Conservation (phyloP, 1,140 invertebrate species). For the Pachypsylla venusta region DNA sequence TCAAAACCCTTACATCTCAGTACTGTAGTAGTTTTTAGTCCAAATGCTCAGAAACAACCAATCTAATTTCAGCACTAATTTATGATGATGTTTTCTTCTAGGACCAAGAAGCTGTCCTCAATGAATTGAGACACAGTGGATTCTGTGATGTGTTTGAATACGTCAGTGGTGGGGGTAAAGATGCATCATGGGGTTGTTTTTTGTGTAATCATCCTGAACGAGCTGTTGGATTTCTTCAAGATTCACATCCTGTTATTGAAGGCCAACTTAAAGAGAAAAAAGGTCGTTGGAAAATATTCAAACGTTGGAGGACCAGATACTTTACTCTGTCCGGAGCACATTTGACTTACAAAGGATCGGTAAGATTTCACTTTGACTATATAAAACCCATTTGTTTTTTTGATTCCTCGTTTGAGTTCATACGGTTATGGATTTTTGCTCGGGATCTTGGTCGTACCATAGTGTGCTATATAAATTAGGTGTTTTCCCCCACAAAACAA, state of each 20-base stretch:
- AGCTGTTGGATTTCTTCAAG: constrained; percentile 61
- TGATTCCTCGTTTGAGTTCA: not conserved
- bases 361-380: too few relatives aligned
- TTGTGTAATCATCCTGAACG: constrained; percentile 82
- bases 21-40: constrained; percentile 6
- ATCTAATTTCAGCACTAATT: not conserved
- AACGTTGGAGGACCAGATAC: constrained; percentile 80
- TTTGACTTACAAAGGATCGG: constrained; percentile 71
- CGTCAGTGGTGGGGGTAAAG: constrained; percentile 33
- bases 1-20: too few relatives aligned
- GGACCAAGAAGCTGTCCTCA: constrained; percentile 70
- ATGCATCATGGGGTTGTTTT: constrained; percentile 64
- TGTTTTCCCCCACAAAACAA: too few relatives aligned
- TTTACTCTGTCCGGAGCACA: constrained; percentile 84
- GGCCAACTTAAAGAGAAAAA: constrained; percentile 92
- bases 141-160: constrained; percentile 88
- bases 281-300: constrained; percentile 77
- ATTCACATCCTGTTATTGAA: constrained; percentile 62
- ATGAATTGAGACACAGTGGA: constrained; percentile 68
- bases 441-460: too few relatives aligned
- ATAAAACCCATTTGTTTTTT: constrained; percentile 18
- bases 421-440: too few relatives aligned
- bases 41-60: constrained; percentile 13
- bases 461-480: too few relatives aligned
- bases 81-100: constrained; percentile 26